These are phyloP conservation scores for Idaea straminata DNA, from an alignment of 2,888 invertebrate genomes.

Conservation along the genomic window DNA sequence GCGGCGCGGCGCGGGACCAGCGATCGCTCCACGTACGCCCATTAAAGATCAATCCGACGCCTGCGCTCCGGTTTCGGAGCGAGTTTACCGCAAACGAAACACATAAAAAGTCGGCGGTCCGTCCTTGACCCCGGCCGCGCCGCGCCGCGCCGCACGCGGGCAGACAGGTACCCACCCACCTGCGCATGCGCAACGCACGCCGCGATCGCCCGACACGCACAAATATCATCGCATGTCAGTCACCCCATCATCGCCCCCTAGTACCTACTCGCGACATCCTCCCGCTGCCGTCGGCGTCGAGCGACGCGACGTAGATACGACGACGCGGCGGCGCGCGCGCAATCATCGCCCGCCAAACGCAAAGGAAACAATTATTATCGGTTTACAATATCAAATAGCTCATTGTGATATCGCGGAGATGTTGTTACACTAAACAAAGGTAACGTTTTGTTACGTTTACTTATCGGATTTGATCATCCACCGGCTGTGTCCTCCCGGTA, in stretches of 20 bases:
- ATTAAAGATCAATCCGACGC: slow-evolving; percentile 2
- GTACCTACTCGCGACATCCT: slow-evolving; percentile 5
- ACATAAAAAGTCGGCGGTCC: slow-evolving; percentile 20
- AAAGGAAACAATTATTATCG: neutral
- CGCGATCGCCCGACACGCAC: slow-evolving; percentile 41
- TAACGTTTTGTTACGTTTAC: neutral
- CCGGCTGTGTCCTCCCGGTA: neutral
- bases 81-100: slow-evolving; percentile 20
- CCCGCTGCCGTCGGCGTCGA: too few relatives aligned
- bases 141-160: slow-evolving; percentile 23
- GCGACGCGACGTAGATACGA: neutral
- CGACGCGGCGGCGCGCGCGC: too few relatives aligned
- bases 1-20: slow-evolving; percentile 8
- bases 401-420: neutral
- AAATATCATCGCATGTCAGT: slow-evolving; percentile 66
- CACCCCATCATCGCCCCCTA: slow-evolving; percentile 43
- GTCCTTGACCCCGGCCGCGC: slow-evolving; percentile 36
- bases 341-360: neutral
- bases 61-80: slow-evolving; percentile 4
- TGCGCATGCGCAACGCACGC: too few relatives aligned
- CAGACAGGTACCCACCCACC: slow-evolving; percentile 24
- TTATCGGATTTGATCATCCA: neutral
- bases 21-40: neutral
- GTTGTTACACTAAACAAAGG: neutral
- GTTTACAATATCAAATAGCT: neutral